Evolutionary conservation across 2,888 invertebrate species (phyloP).

Genomic region (Monopis laevigella): DNA sequence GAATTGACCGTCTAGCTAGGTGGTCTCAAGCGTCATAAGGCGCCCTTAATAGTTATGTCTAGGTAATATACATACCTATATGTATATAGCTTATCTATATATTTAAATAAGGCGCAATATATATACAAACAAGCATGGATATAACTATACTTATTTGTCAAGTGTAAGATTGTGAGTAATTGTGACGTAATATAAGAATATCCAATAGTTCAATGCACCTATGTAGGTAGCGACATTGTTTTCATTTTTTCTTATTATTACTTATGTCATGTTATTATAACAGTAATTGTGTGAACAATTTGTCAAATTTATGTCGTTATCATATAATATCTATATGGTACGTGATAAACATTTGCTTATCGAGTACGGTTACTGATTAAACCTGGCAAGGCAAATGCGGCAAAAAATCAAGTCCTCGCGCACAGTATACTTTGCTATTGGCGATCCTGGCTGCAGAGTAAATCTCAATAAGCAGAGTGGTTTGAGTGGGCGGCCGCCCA

Average conservation of each 20-base stretch:
- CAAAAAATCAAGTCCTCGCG: constrained; percentile 4
- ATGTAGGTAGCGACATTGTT: too few relatives aligned
- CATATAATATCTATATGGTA: background rate
- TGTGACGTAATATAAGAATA: too few relatives aligned
- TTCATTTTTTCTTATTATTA: constrained; percentile 1
- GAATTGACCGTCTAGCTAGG: too few relatives aligned
- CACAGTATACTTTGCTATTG: constrained; percentile 33
- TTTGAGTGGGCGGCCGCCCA: constrained; percentile 25
- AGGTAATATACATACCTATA: too few relatives aligned
- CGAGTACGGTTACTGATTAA: constrained; percentile 4
- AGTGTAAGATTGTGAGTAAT: too few relatives aligned
- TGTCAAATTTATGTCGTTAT: constrained; percentile 2
- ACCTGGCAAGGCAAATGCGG: constrained; percentile 4
- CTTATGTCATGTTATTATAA: background rate
- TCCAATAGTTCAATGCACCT: too few relatives aligned
- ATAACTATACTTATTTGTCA: too few relatives aligned
- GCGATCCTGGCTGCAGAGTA: constrained; percentile 32
- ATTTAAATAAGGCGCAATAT: too few relatives aligned
- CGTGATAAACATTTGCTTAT: constrained; percentile 3
- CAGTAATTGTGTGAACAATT: background rate
- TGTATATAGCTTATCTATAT: too few relatives aligned
- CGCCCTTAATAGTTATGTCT: too few relatives aligned
- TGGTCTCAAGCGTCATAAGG: too few relatives aligned
- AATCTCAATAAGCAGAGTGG: constrained; percentile 38
- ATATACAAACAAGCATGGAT: too few relatives aligned